Percentiles rank a stretch among this genome's conserved stretches.
Evolutionary conservation across 1,140 invertebrate genomes (phyloP).

Genomic region (Ladona fulva): DNA sequence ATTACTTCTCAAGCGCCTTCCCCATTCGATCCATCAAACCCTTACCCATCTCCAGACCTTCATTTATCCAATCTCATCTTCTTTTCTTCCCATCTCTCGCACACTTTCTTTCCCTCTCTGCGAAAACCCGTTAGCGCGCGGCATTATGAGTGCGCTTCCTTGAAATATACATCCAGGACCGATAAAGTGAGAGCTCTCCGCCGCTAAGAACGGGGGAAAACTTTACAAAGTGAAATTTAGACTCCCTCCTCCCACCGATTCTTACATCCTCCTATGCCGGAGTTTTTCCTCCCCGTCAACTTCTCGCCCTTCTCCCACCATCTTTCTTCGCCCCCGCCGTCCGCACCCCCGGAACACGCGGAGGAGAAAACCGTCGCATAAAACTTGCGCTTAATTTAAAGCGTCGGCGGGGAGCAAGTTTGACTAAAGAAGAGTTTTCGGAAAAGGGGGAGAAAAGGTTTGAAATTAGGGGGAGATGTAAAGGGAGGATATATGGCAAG

Average conservation of each 20-base stretch:
- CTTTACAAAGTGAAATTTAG: background rate
- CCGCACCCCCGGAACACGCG: background rate
- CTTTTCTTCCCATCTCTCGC: background rate
- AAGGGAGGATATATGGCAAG: background rate
- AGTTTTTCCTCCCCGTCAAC: too few species aligned
- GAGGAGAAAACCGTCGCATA: background rate
- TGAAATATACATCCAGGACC: background rate
- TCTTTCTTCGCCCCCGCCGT: background rate
- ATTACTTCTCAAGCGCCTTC: background rate
- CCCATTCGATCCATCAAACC: background rate
- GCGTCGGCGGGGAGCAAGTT: background rate
- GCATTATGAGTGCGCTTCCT: background rate
- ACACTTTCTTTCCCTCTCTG: background rate
- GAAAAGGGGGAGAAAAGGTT: background rate
- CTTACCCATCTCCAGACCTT: too few species aligned
- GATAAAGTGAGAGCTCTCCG: background rate
- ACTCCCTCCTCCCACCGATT: background rate
- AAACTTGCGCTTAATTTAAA: slow-evolving; percentile 1
- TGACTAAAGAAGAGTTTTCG: background rate
- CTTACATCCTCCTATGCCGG: background rate
- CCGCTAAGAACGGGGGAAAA: background rate
- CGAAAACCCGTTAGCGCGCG: background rate
- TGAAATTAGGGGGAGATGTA: background rate
- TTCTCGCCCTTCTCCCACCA: too few species aligned
- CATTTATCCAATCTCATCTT: background rate